Conservation (phyloP, 2,113 vertebrate genomes). For the Odontesthes bonariensis region DNA sequence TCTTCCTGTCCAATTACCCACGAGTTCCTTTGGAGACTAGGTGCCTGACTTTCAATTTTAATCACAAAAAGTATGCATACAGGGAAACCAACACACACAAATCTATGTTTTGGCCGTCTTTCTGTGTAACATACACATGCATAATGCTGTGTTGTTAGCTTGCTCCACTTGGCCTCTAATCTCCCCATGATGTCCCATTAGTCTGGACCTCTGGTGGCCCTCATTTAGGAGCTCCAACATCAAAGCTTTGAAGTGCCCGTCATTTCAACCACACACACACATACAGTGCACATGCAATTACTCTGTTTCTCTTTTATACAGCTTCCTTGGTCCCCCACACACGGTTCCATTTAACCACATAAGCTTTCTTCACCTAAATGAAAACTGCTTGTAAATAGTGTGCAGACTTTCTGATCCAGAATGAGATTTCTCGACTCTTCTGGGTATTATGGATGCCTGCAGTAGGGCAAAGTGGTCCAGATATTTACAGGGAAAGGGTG, state of each 20-base stretch:
- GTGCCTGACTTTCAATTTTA: conserved; percentile 65
- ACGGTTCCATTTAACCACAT: conserved; percentile 69
- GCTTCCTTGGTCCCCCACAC: conserved; percentile 62
- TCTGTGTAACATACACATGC: conserved; percentile 48
- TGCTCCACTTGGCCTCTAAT: conserved; percentile 78
- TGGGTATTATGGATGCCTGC: neutral
- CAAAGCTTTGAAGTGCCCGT: conserved; percentile 84
- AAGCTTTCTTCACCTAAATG: conserved; percentile 63
- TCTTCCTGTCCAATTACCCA: conserved; percentile 43
- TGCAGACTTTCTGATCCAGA: conserved; percentile 25
- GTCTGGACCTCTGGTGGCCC: conserved; percentile 82
- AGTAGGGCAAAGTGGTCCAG: neutral
- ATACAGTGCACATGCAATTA: conserved; percentile 73
- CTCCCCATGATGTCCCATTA: conserved; percentile 86
- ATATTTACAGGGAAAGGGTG: neutral
- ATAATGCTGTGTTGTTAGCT: conserved; percentile 60
- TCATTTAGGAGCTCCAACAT: conserved; percentile 84
- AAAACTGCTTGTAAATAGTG: conserved; percentile 44
- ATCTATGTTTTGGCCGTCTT: conserved; percentile 22
- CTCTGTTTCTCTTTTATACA: conserved; percentile 54
- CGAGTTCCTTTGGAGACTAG: conserved; percentile 28
- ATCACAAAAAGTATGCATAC: conserved; percentile 42
- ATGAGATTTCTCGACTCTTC: conserved; percentile 18
- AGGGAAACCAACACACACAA: conserved; percentile 33
- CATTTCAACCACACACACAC: conserved; percentile 57